Conservation (phyloP, 2,888 invertebrate genomes). For the Agonopterix arenella region DNA sequence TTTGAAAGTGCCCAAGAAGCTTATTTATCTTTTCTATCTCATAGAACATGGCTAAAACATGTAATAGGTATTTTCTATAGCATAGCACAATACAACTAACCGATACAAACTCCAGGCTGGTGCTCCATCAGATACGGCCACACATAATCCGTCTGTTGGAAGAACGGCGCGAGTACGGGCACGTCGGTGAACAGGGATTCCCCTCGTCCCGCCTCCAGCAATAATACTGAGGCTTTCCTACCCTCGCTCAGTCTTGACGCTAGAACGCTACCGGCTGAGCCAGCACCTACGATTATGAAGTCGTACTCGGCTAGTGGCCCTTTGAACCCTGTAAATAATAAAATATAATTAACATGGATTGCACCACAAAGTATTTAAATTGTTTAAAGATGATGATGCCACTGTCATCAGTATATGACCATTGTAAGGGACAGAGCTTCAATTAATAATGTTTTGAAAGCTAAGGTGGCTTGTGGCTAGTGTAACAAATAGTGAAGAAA, state of each 20-base stretch:
- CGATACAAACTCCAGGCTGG: conserved; percentile 71
- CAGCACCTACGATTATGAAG: conserved; percentile 73
- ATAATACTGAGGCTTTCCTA: conserved; percentile 57
- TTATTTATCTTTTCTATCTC: too few relatives aligned
- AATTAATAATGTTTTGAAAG: too few relatives aligned
- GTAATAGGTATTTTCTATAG: too few relatives aligned
- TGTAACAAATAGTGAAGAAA: not conserved
- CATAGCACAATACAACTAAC: conserved; percentile 18
- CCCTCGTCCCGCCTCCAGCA: conserved; percentile 67
- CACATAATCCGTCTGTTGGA: conserved; percentile 58
- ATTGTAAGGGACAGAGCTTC: too few relatives aligned
- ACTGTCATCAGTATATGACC: too few relatives aligned
- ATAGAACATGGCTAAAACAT: too few relatives aligned
- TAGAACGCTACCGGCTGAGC: conserved; percentile 73
- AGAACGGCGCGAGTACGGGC: conserved; percentile 57
- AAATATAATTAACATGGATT: too few relatives aligned
- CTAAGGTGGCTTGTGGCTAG: too few relatives aligned
- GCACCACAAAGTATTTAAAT: too few relatives aligned
- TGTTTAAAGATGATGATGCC: too few relatives aligned
- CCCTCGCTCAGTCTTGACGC: conserved; percentile 67
- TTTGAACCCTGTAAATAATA: conserved; percentile 42
- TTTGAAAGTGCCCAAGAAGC: too few relatives aligned
- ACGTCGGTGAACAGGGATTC: conserved; percentile 60
- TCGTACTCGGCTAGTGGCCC: conserved; percentile 57
- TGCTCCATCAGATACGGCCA: conserved; percentile 76